Evolutionary conservation across 1,140 invertebrate genomes (phyloP).

Genomic region (Anadara kagoshimensis): DNA sequence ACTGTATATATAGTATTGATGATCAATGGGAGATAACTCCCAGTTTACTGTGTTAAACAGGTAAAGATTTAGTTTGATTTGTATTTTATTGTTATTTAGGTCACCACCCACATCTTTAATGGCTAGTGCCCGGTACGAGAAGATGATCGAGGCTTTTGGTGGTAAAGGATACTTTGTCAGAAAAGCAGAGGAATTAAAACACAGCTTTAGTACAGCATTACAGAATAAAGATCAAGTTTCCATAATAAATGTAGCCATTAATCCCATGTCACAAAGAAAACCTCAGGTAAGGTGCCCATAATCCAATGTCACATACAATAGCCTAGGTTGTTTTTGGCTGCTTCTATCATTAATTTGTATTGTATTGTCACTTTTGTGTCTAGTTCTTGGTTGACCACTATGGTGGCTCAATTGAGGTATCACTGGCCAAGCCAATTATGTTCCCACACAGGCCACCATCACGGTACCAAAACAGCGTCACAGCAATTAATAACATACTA

Average conservation of each 20-base stretch:
- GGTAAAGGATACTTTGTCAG: conserved; percentile 87
- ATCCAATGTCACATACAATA: not conserved
- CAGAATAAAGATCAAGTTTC: conserved; percentile 82
- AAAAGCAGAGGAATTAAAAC: conserved; percentile 83
- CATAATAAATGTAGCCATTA: conserved; percentile 94
- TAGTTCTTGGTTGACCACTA: not conserved
- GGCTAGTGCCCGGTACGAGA: conserved; percentile 89
- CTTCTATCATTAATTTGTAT: no score
- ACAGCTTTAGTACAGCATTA: conserved; percentile 81
- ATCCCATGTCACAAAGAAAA: conserved; percentile 90
- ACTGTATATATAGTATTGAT: no score
- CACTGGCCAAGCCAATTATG: no score
- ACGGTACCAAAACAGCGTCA: no score
- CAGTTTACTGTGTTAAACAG: not conserved
- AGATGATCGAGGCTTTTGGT: conserved; percentile 89
- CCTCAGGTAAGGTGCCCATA: conserved; percentile 79
- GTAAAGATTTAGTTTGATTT: no score
- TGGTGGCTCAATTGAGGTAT: not conserved
- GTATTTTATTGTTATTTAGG: conserved; percentile 74
- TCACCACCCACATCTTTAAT: conserved; percentile 87
- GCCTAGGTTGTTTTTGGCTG: not conserved
- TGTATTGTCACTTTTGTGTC: not conserved
- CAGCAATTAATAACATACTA: no score
- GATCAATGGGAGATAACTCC: not conserved
- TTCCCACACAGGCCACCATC: no score